These are phyloP conservation scores for Caenorhabditis tropicalis DNA, from an alignment of 1,140 invertebrate species.

Conservation along the genomic window DNA sequence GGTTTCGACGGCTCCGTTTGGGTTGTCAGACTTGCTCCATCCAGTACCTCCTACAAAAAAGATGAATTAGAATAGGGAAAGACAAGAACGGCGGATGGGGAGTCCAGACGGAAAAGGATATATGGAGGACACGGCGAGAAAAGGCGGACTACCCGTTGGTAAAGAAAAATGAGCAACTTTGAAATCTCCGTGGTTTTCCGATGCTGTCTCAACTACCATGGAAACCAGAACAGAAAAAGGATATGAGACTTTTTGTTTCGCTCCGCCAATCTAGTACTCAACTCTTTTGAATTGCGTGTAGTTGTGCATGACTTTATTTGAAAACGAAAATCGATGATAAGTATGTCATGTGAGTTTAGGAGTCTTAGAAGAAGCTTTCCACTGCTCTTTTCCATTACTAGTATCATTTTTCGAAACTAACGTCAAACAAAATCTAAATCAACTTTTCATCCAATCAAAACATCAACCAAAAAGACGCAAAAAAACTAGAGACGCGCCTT, in stretches of 20 bases:
- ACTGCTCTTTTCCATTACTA: too few relatives aligned
- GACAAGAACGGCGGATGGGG: neutral
- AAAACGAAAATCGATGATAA: too few relatives aligned
- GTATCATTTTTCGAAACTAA: too few relatives aligned
- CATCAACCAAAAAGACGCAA: too few relatives aligned
- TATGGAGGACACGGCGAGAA: neutral
- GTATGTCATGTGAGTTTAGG: too few relatives aligned
- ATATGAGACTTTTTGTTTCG: neutral
- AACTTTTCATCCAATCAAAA: neutral
- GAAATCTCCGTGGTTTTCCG: neutral
- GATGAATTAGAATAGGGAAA: neutral
- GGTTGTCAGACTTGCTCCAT: conserved; percentile 66
- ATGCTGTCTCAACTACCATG: neutral
- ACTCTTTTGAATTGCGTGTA: too few relatives aligned
- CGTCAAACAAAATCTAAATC: too few relatives aligned
- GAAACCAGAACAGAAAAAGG: neutral
- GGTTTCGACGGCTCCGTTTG: conserved; percentile 3
- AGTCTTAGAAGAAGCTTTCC: too few relatives aligned
- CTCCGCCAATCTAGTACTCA: too few relatives aligned
- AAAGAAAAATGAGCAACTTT: conserved; percentile 10
- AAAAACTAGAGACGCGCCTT: neutral
- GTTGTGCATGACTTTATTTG: too few relatives aligned
- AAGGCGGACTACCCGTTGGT: neutral
- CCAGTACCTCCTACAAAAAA: conserved; percentile 61
- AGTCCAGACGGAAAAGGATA: neutral